Evolutionary conservation across 2,888 invertebrate species (phyloP).

Genomic region (Drosophila borborema): DNA sequence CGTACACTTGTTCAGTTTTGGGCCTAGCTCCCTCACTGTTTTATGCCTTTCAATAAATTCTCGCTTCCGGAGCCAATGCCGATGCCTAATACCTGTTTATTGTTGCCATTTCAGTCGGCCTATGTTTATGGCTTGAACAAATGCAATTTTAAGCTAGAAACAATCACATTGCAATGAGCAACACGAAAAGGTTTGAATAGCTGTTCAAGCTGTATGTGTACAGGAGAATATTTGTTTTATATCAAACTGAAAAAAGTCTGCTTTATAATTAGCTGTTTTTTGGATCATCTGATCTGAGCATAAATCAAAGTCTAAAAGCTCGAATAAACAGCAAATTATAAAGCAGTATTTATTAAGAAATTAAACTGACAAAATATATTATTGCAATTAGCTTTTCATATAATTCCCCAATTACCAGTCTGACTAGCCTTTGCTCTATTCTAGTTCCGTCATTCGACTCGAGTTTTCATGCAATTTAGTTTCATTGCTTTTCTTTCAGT

Average conservation of each 20-base stretch:
- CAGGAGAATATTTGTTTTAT: neutral
- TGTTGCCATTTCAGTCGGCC: constrained; percentile 26
- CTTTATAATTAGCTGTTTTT: constrained; percentile 1
- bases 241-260: constrained; percentile 5
- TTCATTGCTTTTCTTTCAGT: neutral
- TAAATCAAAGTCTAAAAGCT: no score
- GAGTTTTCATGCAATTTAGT: no score
- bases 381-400: neutral
- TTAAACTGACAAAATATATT: no score
- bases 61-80: constrained; percentile 50
- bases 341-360: neutral
- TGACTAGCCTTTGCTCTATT: neutral
- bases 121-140: constrained; percentile 19
- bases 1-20: constrained; percentile 43
- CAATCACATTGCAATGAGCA: constrained; percentile 47
- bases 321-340: no score
- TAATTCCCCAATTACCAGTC: neutral
- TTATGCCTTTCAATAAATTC: constrained; percentile 78
- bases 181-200: constrained; percentile 18
- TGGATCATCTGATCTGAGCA: no score
- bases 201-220: neutral
- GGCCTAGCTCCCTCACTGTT: constrained; percentile 43
- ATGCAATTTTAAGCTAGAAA: constrained; percentile 56
- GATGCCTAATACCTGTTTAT: constrained; percentile 75
- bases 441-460: neutral